Base-by-base conservation (phyloP, 2,113 vertebrate genomes). In the Apodemus sylvaticus region DNA sequence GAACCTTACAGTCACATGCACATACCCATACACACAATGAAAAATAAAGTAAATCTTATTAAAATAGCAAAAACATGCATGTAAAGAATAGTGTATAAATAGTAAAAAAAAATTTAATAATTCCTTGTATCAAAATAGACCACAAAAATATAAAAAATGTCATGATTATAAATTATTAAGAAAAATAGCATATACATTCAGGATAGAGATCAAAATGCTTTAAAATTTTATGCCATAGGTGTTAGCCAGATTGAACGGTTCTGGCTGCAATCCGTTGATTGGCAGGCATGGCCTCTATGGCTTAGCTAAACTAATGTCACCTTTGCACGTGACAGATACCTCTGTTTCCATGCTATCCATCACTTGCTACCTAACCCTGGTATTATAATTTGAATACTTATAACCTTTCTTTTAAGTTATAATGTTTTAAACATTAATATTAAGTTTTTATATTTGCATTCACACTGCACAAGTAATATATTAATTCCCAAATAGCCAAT, bases 401-500 rank as follows among this genome's bases (percentile, higher is more conserved):
- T 11, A 62, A 66, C 77, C 71, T 66, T 0, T 36, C 77, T 64
- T 66, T 0, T 36, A 53, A 53, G 51, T 53, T 12, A 53, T 53
- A 53, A 53, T 53, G 51, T 12, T 53, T 53, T 53, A 53, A 53
- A 53, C 7, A 53, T 81, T 74, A 81, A n/a, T 19, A 66, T 53
- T 83, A 55, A 0, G 36, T 73, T 90, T 90, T 51, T 36, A 36
- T 48, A 39, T 92, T 68, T 70, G 8, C 16, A 17, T 48, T 45
- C 36, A 70, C 82, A 76, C 19, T 48, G 0, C 39, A 45, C 1
- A 70, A 66, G 64, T 71, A 36, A 91, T 68, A 10, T 85, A 45
- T 60, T 94, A 86, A 73, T 90, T 29, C n/a, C 95, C 51, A 90
- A 74, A 48, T 87, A 89, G 85, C 11, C 74, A 91, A 68, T 73